These are phyloP conservation scores for Sula dactylatra DNA, from an alignment of 2,113 vertebrate genomes.

Conservation along the genomic window DNA sequence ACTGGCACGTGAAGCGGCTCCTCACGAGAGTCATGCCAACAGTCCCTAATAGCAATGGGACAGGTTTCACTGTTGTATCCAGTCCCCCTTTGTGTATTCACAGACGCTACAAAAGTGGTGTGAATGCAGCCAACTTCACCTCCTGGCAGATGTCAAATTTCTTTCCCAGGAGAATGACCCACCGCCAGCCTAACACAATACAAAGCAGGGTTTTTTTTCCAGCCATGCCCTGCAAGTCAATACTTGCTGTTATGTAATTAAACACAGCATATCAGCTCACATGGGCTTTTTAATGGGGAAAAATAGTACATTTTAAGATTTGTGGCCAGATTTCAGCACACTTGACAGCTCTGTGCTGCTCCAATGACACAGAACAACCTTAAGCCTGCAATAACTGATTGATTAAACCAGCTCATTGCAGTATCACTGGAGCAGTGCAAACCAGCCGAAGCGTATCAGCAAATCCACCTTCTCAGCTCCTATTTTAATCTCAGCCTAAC, in stretches of 20 bases:
- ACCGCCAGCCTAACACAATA: not conserved
- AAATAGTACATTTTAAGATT: constrained; percentile 14
- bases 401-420: not conserved
- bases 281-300: not conserved
- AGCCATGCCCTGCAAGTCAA: constrained; percentile 19
- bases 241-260: constrained; percentile 34
- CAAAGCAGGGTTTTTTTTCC: not conserved
- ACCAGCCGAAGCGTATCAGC: not conserved
- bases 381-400: constrained; percentile 9
- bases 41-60: not conserved
- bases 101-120: not conserved
- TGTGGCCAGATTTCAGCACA: not conserved
- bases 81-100: not conserved
- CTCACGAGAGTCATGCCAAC: fast-evolving
- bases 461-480: not conserved
- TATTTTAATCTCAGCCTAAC: not conserved
- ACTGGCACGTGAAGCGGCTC: fast-evolving
- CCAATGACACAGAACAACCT: constrained; percentile 34
- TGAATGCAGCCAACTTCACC: not conserved
- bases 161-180: not conserved
- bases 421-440: not conserved
- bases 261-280: constrained; percentile 21
- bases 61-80: not conserved
- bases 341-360: constrained; percentile 20
- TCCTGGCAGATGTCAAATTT: not conserved